Base-by-base conservation (phyloP, 2,113 vertebrate genomes). In the Psammodynastes pulverulentus region DNA sequence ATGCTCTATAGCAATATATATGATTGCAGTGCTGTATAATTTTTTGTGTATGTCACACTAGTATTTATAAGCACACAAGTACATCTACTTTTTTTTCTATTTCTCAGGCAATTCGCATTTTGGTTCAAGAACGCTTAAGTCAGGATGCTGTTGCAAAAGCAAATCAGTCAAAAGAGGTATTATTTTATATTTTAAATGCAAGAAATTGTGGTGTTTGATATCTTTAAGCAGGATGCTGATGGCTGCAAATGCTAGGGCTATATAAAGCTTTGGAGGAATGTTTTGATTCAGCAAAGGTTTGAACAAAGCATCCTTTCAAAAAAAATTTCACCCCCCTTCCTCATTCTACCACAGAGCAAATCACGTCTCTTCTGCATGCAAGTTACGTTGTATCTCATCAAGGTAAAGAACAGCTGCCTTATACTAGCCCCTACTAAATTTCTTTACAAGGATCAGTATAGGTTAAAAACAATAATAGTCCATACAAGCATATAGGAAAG, bases 101-200 rank as follows among this genome's bases (percentile, higher is more conserved):
- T 94, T 87, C 86, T 88, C 89, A 99, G 99, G 99, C 99, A 19
- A 99, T 99, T 95, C 98, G 99, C 17, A 99, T 99, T 93, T 97
- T 99, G 95, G 98, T 99, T 90, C 99, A 99, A 93, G 98, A 99
- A 79, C 98, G 99, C 56, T 95, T 99, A 95, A 98, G 98, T 0
- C 98, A 98, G 94, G 99, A 99, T 1, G 99, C 98, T 92, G 97
- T 99, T 54, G 93, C 98, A 17, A 99, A 98, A 97, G 98, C 99
- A 95, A 98, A 96, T 94, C 98, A 99, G 94, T 97, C 97, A 4
- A 99, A 97, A 97, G 99, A 99, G 98, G 99, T 99, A 95, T 6
- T 99, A 95, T 6, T 43, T 3, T 26, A 29, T 46, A 1, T 54
- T 58, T 52, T 26, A 54, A 79, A 56, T 58, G 19, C 7, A 79